Base-by-base conservation (phyloP, 2,113 vertebrate genomes). In the Lanius ludovicianus region DNA sequence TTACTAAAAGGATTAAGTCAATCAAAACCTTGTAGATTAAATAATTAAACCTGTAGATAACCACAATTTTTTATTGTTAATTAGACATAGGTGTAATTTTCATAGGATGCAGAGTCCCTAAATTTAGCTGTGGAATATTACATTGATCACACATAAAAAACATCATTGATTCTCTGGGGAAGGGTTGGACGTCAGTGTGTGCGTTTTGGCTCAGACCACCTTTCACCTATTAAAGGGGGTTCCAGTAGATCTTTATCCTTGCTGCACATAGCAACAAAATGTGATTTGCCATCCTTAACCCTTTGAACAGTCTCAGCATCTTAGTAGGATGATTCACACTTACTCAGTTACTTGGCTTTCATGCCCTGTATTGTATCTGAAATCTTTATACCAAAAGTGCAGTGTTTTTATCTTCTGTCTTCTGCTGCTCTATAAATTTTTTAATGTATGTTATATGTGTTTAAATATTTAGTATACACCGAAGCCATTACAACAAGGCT, bases 121-220 rank as follows among this genome's bases (percentile, higher is more conserved):
- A 98, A 98, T 98, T 98, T 98, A 98, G 97, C 97, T 68, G 96
- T 97, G 95, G 96, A 98, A 97, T 97, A 98, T 97, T 97, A 97
- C 97, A 97, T 97, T 96, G 97, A 98, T 98, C 97, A 97, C 96
- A 98, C 95, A 96, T 83, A 94, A 95, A 96, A 95, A 92, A 15
- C 96, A 96, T 97, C 97, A 96, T 91, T 70, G 82, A 97, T 93
- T 96, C 98, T 97, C 98, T 93, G 87, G 98, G 96, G 98, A 98
- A 89, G 57, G 52, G 75, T 93, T 88, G 95, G 95, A 97, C 94
- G 84, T 98, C 98, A 98, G 96, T 42, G 47, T 94, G 76, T 96
- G 93, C 71, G 55, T 95, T 96, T 92, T 92, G 97, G 97, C 80
- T 97, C 97, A 98, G 95, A 97, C 97, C 96, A 98, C 96, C 92